phyloP scores from a whole-genome alignment of 2,888 invertebrate species.

The Ichneumoninae sp. region DNA sequence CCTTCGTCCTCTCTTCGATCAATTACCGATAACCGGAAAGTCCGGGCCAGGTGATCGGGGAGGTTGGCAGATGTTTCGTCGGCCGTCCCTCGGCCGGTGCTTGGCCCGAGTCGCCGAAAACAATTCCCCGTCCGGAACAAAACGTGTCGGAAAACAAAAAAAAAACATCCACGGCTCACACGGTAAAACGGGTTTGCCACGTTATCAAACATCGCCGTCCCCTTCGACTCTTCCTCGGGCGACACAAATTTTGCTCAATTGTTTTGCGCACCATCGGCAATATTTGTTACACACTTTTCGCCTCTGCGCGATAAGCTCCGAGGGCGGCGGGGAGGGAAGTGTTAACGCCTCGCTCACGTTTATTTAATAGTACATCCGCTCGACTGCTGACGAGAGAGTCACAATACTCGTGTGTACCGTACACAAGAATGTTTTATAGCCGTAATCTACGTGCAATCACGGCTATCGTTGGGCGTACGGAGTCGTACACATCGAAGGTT shows the following conservation, averaged over 20 bases:
- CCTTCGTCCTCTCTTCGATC: slow-evolving; percentile 63
- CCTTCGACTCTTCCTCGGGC: not conserved
- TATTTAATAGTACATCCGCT: slow-evolving; percentile 60
- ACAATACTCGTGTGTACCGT: slow-evolving; percentile 34
- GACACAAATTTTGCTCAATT: slow-evolving; percentile 2
- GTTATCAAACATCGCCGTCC: no score
- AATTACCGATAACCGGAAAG: slow-evolving; percentile 79
- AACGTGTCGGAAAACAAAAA: slow-evolving; percentile 7
- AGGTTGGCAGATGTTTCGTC: slow-evolving; percentile 80
- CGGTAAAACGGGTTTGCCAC: not conserved
- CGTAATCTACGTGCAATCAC: slow-evolving; percentile 21
- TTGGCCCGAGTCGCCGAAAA: slow-evolving; percentile 17
- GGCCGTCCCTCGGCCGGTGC: slow-evolving; percentile 61
- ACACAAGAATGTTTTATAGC: not conserved
- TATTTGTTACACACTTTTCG: slow-evolving; percentile 55
- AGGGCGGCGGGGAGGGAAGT: not conserved
- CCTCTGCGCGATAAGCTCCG: slow-evolving; percentile 49
- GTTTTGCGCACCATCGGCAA: slow-evolving; percentile 44
- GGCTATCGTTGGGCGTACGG: slow-evolving; percentile 8
- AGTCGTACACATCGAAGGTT: not conserved
- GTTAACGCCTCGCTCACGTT: slow-evolving; percentile 51
- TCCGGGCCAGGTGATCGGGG: slow-evolving; percentile 79
- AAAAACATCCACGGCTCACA: not conserved
- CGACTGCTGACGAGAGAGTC: slow-evolving; percentile 31
- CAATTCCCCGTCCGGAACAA: not conserved